Percentiles rank a stretch among this genome's conserved stretches.
phyloP scores from a whole-genome alignment of 2,797 vertebrate species.

The Emys orbicularis region DNA sequence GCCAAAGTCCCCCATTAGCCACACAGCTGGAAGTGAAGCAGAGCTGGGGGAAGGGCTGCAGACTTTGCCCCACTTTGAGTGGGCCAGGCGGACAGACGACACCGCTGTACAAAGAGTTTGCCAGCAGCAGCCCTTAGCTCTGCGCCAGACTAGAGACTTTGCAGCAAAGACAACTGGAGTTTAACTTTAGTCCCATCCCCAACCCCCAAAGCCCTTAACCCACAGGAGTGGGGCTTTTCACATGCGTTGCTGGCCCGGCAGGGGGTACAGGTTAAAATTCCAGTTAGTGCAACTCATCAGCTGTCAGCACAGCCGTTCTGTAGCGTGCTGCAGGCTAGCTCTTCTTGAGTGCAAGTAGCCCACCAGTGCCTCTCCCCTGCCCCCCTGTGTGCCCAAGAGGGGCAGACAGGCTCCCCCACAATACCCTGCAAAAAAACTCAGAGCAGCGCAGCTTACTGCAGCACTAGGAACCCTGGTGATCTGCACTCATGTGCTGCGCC shows the following conservation, averaged over 20 bases:
- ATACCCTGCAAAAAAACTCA: not conserved
- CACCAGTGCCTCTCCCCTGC: not conserved
- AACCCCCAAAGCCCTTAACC: too few species aligned
- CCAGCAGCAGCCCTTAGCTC: not conserved
- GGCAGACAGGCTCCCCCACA: not conserved
- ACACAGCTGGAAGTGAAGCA: not conserved
- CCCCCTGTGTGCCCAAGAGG: not conserved
- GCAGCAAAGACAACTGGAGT: not conserved
- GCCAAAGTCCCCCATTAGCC: not conserved
- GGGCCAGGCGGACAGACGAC: not conserved
- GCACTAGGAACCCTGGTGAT: not conserved
- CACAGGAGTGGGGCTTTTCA: too few species aligned
- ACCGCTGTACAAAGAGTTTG: not conserved
- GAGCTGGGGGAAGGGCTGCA: not conserved
- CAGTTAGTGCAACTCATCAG: not conserved
- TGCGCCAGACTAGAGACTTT: not conserved
- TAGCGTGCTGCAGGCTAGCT: not conserved
- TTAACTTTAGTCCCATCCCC: not conserved
- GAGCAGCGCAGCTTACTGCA: not conserved
- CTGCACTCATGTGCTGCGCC: not conserved
- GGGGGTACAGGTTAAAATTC: not conserved
- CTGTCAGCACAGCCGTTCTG: not conserved
- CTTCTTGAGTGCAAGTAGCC: not conserved
- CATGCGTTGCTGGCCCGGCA: too few species aligned
- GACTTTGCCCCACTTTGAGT: accelerated